A percentile compares a stretch with the other conserved stretches of the same genome.
Evolutionary conservation across 2,113 vertebrate genomes (phyloP).

Genomic region (Chaetodon auriga): DNA sequence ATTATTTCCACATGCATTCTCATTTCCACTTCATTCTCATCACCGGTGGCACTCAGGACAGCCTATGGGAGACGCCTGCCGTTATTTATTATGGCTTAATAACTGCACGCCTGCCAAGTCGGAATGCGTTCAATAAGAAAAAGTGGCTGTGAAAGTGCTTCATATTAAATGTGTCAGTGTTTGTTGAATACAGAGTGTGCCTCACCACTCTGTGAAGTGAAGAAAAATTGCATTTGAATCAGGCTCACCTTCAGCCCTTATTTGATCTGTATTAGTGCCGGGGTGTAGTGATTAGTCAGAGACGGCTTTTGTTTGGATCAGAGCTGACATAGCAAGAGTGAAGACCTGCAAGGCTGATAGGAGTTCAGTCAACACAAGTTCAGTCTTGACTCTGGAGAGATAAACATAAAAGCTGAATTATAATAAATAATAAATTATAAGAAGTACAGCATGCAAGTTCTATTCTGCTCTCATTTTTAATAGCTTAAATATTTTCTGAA

Average conservation of each 20-base stretch:
- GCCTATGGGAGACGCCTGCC: conserved; percentile 54
- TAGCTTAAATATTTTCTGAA: conserved; percentile 53
- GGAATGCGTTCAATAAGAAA: conserved; percentile 73
- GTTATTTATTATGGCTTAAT: conserved; percentile 76
- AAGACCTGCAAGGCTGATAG: conserved; percentile 33
- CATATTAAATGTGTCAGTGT: conserved; percentile 73
- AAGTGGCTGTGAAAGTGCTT: conserved; percentile 68
- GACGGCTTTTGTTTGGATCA: conserved; percentile 56
- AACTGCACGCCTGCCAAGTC: conserved; percentile 68
- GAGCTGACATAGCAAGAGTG: conserved; percentile 37
- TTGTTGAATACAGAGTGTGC: conserved; percentile 67
- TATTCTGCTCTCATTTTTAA: conserved; percentile 37
- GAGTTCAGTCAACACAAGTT: conserved; percentile 43
- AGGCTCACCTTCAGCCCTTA: conserved; percentile 65
- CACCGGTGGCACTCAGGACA: conserved; percentile 43
- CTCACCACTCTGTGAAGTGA: conserved; percentile 50
- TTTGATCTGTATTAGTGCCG: conserved; percentile 53
- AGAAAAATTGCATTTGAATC: conserved; percentile 65
- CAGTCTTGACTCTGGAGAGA: conserved; percentile 35
- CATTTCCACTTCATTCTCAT: conserved; percentile 56
- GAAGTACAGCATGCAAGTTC: conserved; percentile 22
- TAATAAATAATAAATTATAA: conserved; percentile 51
- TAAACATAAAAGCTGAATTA: conserved; percentile 50
- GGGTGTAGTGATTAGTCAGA: conserved; percentile 60
- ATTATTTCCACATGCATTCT: conserved; percentile 65